phyloP scores from a whole-genome alignment of 1,140 invertebrate genomes.

The Patella vulgata region DNA sequence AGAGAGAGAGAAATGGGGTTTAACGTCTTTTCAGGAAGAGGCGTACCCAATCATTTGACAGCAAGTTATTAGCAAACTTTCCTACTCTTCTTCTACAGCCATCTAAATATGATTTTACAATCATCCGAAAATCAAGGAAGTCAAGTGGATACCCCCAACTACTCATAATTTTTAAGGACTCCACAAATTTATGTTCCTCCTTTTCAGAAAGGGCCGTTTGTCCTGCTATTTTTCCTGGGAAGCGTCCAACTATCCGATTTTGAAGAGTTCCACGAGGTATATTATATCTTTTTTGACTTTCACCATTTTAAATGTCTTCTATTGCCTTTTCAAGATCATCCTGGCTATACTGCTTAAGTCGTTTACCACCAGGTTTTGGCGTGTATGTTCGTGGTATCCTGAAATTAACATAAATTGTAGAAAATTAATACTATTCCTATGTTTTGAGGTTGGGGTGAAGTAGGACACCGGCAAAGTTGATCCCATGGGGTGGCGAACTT shows the following conservation, averaged over 20 bases:
- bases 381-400: no score
- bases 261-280: slow-evolving; percentile 2
- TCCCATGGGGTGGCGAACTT: no score
- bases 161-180: neutral
- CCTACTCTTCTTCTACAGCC: neutral
- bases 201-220: slow-evolving; percentile 17
- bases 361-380: no score
- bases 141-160: slow-evolving; percentile 6
- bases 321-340: no score
- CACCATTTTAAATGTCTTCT: no score
- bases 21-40: no score
- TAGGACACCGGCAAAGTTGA: no score
- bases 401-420: no score
- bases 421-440: no score
- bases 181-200: slow-evolving; percentile 43
- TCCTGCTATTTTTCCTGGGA: slow-evolving; percentile 9
- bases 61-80: slow-evolving; percentile 6
- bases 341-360: no score
- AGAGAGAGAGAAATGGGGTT: no score
- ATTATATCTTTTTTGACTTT: neutral
- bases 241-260: neutral
- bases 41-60: slow-evolving; percentile 7
- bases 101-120: slow-evolving; percentile 1
- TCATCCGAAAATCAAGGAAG: neutral
- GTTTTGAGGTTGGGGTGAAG: no score